These are phyloP conservation scores for Phenacoccus solenopsis DNA, from an alignment of 1,140 invertebrate genomes.

Conservation along the genomic window DNA sequence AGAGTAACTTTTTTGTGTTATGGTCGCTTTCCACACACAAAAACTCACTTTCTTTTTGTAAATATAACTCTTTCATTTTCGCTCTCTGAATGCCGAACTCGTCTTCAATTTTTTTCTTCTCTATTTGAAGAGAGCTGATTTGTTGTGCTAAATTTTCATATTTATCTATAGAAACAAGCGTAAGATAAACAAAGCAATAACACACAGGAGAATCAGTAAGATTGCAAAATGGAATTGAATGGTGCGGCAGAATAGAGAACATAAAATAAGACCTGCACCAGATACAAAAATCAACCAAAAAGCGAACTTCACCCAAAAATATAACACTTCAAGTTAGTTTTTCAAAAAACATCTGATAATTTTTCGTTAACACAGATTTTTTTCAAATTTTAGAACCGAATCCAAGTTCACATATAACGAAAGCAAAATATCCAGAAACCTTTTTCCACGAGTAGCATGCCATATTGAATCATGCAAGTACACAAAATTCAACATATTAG, in stretches of 20 bases:
- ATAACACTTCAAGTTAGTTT: not conserved
- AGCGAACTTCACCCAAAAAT: not conserved
- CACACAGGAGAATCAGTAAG: not conserved
- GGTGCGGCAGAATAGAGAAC: not conserved
- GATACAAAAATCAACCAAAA: not conserved
- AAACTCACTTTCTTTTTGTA: conserved; percentile 76
- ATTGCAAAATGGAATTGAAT: not conserved
- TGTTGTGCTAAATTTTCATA: conserved; percentile 21
- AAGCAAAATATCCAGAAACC: not conserved
- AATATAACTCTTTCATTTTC: conserved; percentile 77
- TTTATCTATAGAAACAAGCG: conserved; percentile 22
- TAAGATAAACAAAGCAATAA: conserved; percentile 13
- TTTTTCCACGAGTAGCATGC: not conserved
- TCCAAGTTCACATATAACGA: not conserved
- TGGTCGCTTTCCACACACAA: not conserved
- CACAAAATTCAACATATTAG: not conserved
- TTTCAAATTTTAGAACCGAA: not conserved
- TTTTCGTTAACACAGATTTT: not conserved
- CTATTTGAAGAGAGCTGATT: conserved; percentile 38
- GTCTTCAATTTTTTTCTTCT: conserved; percentile 54
- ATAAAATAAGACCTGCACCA: not conserved
- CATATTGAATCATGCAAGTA: not conserved
- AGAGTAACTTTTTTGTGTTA: too few relatives aligned
- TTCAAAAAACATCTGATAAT: not conserved
- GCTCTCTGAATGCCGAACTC: conserved; percentile 80